Conservation (phyloP, 2,888 invertebrate genomes). For the Tuberolachnus salignus region DNA sequence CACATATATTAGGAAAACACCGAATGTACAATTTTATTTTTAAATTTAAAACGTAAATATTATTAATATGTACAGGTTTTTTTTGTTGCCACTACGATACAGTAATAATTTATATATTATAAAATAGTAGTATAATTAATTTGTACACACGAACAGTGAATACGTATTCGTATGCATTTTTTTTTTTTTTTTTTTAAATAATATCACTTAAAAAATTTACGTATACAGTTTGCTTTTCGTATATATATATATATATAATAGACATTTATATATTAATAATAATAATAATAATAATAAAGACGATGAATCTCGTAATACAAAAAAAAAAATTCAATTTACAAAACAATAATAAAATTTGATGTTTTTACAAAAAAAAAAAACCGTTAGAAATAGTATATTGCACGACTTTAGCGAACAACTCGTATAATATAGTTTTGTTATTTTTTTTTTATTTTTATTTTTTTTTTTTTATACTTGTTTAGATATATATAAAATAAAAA, state of each 20-base stretch:
- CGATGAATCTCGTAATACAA: constrained; percentile 1
- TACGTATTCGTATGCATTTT: neutral
- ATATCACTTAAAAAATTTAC: constrained; percentile 51
- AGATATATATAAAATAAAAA: neutral
- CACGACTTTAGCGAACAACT: constrained; percentile 25
- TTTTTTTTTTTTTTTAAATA: too few species aligned
- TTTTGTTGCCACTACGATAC: constrained; percentile 19
- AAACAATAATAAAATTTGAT: neutral
- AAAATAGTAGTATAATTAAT: constrained; percentile 39
- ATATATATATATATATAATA: neutral
- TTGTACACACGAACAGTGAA: constrained; percentile 11
- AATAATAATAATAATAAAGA: neutral
- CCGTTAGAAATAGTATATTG: constrained; percentile 33
- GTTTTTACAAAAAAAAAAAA: neutral
- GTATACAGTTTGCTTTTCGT: constrained; percentile 49
- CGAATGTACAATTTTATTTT: constrained; percentile 35
- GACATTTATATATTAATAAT: neutral
- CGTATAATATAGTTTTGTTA: neutral
- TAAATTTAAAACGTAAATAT: constrained; percentile 32
- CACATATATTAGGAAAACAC: constrained; percentile 26
- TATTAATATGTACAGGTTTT: constrained; percentile 33
- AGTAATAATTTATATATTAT: constrained; percentile 16
- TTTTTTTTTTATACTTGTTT: too few species aligned
- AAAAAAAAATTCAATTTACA: neutral
- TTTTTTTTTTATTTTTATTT: neutral